These are phyloP conservation scores for Microplitis mediator DNA, from an alignment of 1,140 invertebrate species.

Conservation along the genomic window DNA sequence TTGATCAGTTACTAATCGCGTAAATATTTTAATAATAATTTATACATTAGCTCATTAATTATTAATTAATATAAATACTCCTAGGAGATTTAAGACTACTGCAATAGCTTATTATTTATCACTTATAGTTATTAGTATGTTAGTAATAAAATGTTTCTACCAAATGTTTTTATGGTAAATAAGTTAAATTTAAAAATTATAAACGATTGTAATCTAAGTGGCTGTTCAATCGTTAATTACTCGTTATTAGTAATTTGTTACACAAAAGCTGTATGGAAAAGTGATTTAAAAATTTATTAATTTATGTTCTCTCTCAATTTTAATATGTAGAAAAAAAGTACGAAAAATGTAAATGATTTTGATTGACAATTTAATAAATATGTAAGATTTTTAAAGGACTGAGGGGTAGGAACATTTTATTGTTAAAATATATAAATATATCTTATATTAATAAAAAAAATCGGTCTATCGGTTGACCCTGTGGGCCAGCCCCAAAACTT, in stretches of 20 bases:
- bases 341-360: too few species aligned
- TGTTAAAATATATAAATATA: constrained; percentile 9
- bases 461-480: too few species aligned
- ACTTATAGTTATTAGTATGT: constrained; percentile 27
- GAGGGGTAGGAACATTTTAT: neutral
- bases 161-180: constrained; percentile 7
- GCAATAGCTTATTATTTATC: constrained; percentile 36
- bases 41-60: neutral
- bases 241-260: too few species aligned
- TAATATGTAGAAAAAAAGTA: neutral
- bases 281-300: too few species aligned
- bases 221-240: too few species aligned
- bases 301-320: too few species aligned
- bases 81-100: constrained; percentile 38
- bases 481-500: too few species aligned
- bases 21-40: constrained; percentile 22
- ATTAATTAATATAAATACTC: constrained; percentile 35
- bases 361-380: too few species aligned
- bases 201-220: too few species aligned
- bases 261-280: too few species aligned
- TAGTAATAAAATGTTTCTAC: constrained; percentile 40
- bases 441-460: constrained; percentile 22
- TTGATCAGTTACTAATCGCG: constrained; percentile 3
- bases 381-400: neutral
- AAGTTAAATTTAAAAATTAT: neutral